Base-by-base conservation (phyloP, 35 echinoderm and acorn worm genomes). In the Eucidaris tribuloides region DNA sequence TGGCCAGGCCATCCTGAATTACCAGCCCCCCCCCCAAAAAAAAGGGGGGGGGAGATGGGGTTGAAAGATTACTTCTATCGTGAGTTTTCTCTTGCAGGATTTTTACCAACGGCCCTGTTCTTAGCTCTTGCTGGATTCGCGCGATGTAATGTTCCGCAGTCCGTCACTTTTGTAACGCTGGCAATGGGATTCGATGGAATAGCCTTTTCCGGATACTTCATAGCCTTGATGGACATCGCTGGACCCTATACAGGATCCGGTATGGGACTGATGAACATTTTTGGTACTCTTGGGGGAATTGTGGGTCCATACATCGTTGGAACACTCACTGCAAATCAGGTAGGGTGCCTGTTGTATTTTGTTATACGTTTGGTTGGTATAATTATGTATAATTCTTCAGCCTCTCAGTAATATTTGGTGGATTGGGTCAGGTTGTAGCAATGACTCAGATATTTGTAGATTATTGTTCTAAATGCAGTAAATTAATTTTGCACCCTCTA, bases 221-320 rank as follows among this genome's bases (percentile, higher is more conserved):
- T 91, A 35, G 91, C 91, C 24, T 89, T 91, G 71, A 46, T 97
- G 42, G 94, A 97, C 35, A 60, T 92, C 7, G 80, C 94, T 0
- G 89, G 89, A 13, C 42, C 46, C 20, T 97, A 88, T 77, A 85
- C 94, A 11, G 94, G 94, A 25, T 4, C 87, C 0, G 39, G 91
- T 31, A 88, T 97, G 89, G 94, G 94, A 5, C 79, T 97, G 20
- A 87, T 89, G 30, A 97, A 97, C 62, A 88, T 62, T 33, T 81
- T 70, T 46, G 94, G 60, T 7, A 97, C 89, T 5, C 87, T 92
- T 31, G 84, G 89, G 56, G 94, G 94, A 54, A 91, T 97, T 46
- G 54, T 89, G 7, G 85, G 89, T 5, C 94, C 94, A 35, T 23
- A 42, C 6, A 80, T 97, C 11, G 89, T 92, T 1, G 89, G 89